Evolutionary conservation across 2,888 invertebrate species (phyloP), one percentile per base, ranked within the genome.

Genomic region (Acrobasis suavella): DNA sequence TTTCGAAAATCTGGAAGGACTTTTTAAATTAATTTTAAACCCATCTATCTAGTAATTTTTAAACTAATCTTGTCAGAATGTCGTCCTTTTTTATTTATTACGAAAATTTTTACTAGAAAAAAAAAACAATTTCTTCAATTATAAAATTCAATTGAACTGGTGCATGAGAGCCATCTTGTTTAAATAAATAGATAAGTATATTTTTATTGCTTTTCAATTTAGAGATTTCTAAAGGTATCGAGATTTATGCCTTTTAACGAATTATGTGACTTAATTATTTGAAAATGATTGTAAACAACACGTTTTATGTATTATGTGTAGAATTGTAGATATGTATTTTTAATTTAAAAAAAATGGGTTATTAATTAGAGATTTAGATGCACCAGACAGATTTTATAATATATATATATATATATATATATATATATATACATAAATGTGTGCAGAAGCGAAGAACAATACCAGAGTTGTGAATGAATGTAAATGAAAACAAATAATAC

Each of bases 391-490:
- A 46, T 14, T 46, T 12, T 12, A 14, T 14, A n/a, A 46, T 46
- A 46, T 1, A 14, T n/a, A 14, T 42, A 46, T 46, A 46, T 14
- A 46, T 14, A 46, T 14, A 46, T 46, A 46, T 1, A 14, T 14
- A 46, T 46, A 46, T 1, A 14, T n/a, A 14, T 42, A 46, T 46
- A 46, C 3, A 46, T 14, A 46, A 2, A n/a, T 12, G 5, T 46
- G 46, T 46, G 14, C n/a, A 14, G 9, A 12, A 16, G 42, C 56
- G n/a, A 17, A 56, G 56, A 56, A 56, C 56, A 56, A 56, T 42
- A 14, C 42, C 42, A 46, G 42, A n/a, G 56, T 56, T 56, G 56
- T 56, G 56, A 56, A 42, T 42, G 10, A 39, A 39, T 42, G 17
- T 55, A 9, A 2, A 52, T 12, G 12, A 10, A 5, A 10, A 32